These are phyloP conservation scores for Coelopa pilipes DNA, from an alignment of 2,888 invertebrate species.

Conservation along the genomic window DNA sequence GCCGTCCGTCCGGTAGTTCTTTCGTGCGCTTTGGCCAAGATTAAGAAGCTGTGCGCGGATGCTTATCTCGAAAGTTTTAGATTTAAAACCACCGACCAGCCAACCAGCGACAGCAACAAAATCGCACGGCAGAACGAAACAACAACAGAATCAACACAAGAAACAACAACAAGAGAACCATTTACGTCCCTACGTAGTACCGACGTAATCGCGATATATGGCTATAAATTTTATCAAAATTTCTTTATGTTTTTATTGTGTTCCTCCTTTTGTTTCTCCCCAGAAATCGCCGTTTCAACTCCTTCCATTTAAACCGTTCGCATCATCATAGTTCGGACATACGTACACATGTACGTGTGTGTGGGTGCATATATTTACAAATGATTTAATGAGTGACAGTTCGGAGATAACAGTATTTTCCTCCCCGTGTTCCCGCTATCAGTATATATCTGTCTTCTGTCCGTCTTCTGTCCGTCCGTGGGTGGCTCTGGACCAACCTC, in stretches of 20 bases:
- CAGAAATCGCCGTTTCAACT: not conserved
- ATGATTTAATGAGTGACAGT: not conserved
- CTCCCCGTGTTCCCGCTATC: not conserved
- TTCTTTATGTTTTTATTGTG: not conserved
- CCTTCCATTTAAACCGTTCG: not conserved
- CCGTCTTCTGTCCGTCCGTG: not conserved
- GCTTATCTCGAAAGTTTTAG: not conserved
- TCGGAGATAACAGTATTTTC: not conserved
- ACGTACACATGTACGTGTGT: too few relatives aligned
- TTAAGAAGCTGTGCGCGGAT: not conserved
- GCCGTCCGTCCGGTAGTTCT: too few relatives aligned
- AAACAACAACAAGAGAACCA: not conserved
- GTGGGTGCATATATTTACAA: not conserved
- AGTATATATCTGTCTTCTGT: not conserved
- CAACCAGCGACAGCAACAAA: too few relatives aligned
- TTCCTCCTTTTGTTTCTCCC: not conserved
- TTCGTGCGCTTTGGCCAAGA: too few relatives aligned
- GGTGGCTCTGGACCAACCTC: too few relatives aligned
- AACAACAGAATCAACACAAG: too few relatives aligned
- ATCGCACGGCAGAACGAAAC: too few relatives aligned
- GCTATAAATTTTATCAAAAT: conserved; percentile 5
- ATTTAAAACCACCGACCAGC: too few relatives aligned
- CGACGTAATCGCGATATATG: not conserved
- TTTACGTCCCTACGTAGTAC: not conserved
- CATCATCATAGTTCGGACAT: not conserved